Base-by-base conservation (phyloP, 1,140 invertebrate species). In the Cydia fagiglandana region DNA sequence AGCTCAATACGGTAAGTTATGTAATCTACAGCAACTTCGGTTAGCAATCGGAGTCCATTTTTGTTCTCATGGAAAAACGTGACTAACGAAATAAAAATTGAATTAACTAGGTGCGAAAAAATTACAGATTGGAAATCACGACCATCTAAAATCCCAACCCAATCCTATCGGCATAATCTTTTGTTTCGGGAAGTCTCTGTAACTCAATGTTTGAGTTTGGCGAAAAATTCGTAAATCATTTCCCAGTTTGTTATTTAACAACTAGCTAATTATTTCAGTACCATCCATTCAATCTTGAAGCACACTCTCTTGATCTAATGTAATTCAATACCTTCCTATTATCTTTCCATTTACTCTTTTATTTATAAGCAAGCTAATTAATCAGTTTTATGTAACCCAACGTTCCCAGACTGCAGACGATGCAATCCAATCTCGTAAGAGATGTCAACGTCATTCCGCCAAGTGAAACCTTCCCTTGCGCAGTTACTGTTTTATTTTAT, bases 401-500 rank as follows among this genome's bases (percentile, higher is more conserved):
- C 56, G 56, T 61, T 24, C 56, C 56, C n/a, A 56, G 53, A 61
- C 56, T 61, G 56, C 50, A 53, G 50, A 50, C 47, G 47, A 53
- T 53, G 50, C 56, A 61, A 61, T 61, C 56, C 56, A 61, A 61
- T 61, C 56, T 24, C 20, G 50, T 53, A 53, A 61, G 15, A 56
- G 56, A 61, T 61, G 56, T 61, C 56, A 61, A 61, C 56, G 56
- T 61, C 56, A 61, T 24, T 61, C 66, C 28, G 24, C 66, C 38
- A 30, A 30, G 66, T 41, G 66, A 34, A 30, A 30, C 38, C 66
- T 34, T 12, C 24, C 45, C 45, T 70, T 30, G 66, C 15, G 66
- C 28, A 30, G 28, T 70, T 41, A 20, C 34, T 41, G 20, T 50
- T 41, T 34, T 28, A 73, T 50, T 41, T 34, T 28, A 73, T 45